Percentiles rank a stretch among this genome's conserved stretches.
Evolutionary conservation across 1,140 invertebrate species (phyloP).

Genomic region (Chrysoperla carnea): DNA sequence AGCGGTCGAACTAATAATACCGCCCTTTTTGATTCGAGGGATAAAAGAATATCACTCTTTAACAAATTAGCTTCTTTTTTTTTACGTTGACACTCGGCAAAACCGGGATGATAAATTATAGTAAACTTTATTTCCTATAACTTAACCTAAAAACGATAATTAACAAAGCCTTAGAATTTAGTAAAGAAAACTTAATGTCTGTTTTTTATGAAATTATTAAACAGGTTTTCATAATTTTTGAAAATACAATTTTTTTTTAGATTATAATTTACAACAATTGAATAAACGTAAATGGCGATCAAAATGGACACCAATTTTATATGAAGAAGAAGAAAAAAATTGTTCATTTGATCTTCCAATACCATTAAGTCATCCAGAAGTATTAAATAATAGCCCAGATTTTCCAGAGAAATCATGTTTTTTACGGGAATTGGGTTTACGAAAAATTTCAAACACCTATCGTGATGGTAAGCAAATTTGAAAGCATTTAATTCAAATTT

Average conservation of each 20-base stretch:
- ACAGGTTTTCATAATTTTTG: no score
- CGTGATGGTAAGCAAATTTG: conserved; percentile 14
- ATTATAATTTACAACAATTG: conserved; percentile 15
- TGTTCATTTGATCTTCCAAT: conserved; percentile 16
- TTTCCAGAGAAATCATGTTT: conserved; percentile 14
- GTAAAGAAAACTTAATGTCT: no score
- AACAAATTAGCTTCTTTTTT: no score
- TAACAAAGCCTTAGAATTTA: no score
- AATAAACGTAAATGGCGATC: conserved; percentile 16
- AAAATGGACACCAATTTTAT: conserved; percentile 4
- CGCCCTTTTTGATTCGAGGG: no score
- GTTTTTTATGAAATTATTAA: no score
- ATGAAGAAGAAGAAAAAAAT: conserved; percentile 2
- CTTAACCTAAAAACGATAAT: no score
- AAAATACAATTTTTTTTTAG: conserved; percentile 6
- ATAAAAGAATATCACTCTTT: no score
- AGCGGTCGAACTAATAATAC: no score
- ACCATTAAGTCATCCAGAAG: conserved; percentile 13
- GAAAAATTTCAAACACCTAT: conserved; percentile 7
- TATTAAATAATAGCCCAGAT: conserved; percentile 12
- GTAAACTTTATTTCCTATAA: no score
- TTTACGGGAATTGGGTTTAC: conserved; percentile 12
- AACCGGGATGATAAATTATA: no score
- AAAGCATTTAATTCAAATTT: conserved; percentile 3
- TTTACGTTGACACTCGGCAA: no score